phyloP scores from a whole-genome alignment of 2,797 vertebrate species.

The Brachymystax lenok region DNA sequence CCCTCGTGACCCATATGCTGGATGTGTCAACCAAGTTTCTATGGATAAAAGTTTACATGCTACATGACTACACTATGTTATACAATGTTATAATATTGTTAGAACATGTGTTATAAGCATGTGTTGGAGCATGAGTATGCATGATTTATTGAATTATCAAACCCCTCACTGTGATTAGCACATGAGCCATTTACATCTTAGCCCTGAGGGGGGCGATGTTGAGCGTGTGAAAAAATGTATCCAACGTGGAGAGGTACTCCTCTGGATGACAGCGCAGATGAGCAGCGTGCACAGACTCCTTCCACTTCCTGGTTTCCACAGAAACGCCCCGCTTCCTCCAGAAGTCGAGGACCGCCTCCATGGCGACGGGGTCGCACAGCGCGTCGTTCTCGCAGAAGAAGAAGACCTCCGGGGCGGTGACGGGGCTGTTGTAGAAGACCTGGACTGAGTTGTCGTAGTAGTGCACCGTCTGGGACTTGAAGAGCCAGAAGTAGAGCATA shows the following conservation, averaged over 20 bases:
- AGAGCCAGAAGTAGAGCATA: constrained; percentile 13
- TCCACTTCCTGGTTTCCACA: constrained; percentile 69
- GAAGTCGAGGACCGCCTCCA: constrained; percentile 52
- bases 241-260: constrained; percentile 68
- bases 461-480: constrained; percentile 7
- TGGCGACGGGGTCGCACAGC: constrained; percentile 48
- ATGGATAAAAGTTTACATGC: too few species aligned
- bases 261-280: constrained; percentile 71
- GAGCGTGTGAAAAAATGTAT: constrained; percentile 62
- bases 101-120: too few species aligned
- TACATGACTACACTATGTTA: too few species aligned
- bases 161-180: neutral
- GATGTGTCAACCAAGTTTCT: too few species aligned
- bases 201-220: constrained; percentile 34
- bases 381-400: constrained; percentile 72
- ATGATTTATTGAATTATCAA: too few species aligned
- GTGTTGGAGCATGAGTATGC: neutral
- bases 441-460: neutral
- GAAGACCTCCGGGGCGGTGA: constrained; percentile 59
- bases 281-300: constrained; percentile 64
- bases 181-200: constrained; percentile 41
- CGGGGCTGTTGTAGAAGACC: constrained; percentile 55
- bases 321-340: constrained; percentile 63
- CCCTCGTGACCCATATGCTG: too few species aligned
- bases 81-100: too few species aligned